Evolutionary conservation across 2,113 vertebrate genomes (phyloP), one percentile per base, ranked within the genome.

Genomic region (Corythoichthys haematopterus): DNA sequence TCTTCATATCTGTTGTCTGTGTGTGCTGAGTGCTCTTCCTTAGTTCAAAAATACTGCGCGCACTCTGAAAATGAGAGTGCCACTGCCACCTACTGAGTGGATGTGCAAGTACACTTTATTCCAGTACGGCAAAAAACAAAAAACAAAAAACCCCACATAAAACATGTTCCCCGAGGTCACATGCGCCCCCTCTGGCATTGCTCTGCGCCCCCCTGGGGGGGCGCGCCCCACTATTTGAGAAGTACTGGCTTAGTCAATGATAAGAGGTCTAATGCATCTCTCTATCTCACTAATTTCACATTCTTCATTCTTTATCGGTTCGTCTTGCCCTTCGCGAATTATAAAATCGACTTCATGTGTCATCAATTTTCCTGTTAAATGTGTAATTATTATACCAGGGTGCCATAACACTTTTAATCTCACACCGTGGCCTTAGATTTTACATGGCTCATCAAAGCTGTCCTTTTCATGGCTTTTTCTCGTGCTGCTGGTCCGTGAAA

Each of bases 351-450:
- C 20, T 33, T 55, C 10, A 55, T 33, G 52, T 33, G 10, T 55
- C 20, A 55, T 55, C 20, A 55, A 55, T 55, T 55, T 55, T 28
- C 52, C 9, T 11, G 52, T 55, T 55, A 55, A 55, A 55, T 55
- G 20, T 55, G 20, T 55, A 28, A 55, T 55, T 55, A 55, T 55
- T 33, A 33, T 55, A 55, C 52, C 10, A 15, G 52, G 28, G 52
- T 11, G 52, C 20, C 52, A 55, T 28, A 55, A 55, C 20, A 55
- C 28, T 33, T 55, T 28, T 55, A 55, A 55, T 55, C 52, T 55
- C 52, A 33, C 20, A 55, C 52, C 52, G 8, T 33, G 52, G 52
- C 52, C 52, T 55, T 33, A 11, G 20, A 28, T 33, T 55, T 55
- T 55, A 55, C 52, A 33, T 3, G 52, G 52, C 20, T 20, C 52